Percentiles rank a stretch among this genome's conserved stretches.
These are phyloP conservation scores for Vulpes lagopus DNA, from an alignment of 2,113 vertebrate genomes.

Conservation along the genomic window DNA sequence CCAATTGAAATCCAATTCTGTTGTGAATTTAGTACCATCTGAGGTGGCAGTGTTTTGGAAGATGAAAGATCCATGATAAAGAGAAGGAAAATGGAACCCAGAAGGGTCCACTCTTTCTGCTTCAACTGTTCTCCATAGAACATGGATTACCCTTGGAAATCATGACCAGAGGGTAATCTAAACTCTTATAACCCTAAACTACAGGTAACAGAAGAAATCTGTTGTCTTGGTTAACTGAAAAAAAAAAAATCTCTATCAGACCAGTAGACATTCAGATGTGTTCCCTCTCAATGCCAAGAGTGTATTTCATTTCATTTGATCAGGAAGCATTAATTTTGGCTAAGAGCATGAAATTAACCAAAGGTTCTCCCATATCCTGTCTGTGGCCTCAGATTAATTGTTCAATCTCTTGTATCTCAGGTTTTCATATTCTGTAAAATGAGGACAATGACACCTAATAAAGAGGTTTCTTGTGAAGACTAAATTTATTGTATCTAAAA, in stretches of 20 bases:
- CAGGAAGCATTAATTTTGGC: neutral
- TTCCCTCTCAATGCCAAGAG: neutral
- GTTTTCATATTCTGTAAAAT: neutral
- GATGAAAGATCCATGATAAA: conserved; percentile 1
- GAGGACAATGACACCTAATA: neutral
- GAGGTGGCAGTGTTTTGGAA: neutral
- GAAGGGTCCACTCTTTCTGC: conserved; percentile 13
- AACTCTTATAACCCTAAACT: conserved; percentile 14
- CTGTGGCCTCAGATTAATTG: neutral
- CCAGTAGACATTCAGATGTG: neutral
- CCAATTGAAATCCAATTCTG: conserved; percentile 1
- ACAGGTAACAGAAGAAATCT: conserved; percentile 1
- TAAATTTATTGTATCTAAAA: neutral
- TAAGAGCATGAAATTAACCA: neutral
- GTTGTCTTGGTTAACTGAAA: conserved; percentile 9
- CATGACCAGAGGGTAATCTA: neutral
- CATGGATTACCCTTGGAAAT: neutral
- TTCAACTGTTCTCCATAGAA: neutral
- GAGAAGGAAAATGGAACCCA: neutral
- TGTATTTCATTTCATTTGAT: neutral
- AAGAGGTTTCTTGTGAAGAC: neutral
- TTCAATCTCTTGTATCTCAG: neutral
- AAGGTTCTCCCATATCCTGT: neutral
- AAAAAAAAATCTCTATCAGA: neutral
- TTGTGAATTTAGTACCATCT: neutral